Percentiles rank a stretch among this genome's conserved stretches.
These are phyloP conservation scores for Andrena camellia DNA, from an alignment of 2,888 invertebrate genomes.

Conservation along the genomic window DNA sequence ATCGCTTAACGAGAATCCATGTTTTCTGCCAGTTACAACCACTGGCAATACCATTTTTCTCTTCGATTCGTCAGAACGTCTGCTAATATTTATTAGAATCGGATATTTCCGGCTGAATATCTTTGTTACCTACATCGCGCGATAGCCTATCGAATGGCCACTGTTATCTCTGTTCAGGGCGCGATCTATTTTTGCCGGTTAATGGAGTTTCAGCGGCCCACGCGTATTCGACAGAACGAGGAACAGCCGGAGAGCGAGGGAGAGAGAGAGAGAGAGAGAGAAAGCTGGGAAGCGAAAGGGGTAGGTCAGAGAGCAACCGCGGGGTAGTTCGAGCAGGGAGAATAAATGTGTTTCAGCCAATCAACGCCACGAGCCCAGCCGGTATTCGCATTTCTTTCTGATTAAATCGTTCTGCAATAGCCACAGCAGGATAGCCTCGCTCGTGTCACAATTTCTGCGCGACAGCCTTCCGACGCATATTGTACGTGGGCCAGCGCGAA, in stretches of 20 bases:
- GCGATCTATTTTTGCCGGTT: slow-evolving; percentile 77
- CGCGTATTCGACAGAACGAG: slow-evolving; percentile 27
- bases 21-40: not conserved
- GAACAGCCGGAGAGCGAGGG: slow-evolving; percentile 13
- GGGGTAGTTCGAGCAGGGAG: slow-evolving; percentile 30
- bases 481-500: slow-evolving; percentile 67
- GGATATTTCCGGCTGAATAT: slow-evolving; percentile 61
- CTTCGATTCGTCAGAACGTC: not conserved
- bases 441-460: slow-evolving; percentile 74
- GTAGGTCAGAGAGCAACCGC: slow-evolving; percentile 21
- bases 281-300: not conserved
- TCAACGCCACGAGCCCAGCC: slow-evolving; percentile 56
- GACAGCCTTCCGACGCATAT: slow-evolving; percentile 52
- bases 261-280: not conserved
- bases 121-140: slow-evolving; percentile 63
- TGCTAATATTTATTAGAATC: slow-evolving; percentile 47
- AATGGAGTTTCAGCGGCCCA: slow-evolving; percentile 74
- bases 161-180: slow-evolving; percentile 70
- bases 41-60: not conserved
- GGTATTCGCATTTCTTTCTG: slow-evolving; percentile 77
- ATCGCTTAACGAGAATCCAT: not conserved
- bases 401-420: slow-evolving; percentile 73
- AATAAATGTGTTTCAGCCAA: slow-evolving; percentile 76
- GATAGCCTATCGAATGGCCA: slow-evolving; percentile 67
- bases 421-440: slow-evolving; percentile 45